Evolutionary conservation across 2,888 invertebrate species (phyloP).

Genomic region (Lordiphosa andalusiaca): DNA sequence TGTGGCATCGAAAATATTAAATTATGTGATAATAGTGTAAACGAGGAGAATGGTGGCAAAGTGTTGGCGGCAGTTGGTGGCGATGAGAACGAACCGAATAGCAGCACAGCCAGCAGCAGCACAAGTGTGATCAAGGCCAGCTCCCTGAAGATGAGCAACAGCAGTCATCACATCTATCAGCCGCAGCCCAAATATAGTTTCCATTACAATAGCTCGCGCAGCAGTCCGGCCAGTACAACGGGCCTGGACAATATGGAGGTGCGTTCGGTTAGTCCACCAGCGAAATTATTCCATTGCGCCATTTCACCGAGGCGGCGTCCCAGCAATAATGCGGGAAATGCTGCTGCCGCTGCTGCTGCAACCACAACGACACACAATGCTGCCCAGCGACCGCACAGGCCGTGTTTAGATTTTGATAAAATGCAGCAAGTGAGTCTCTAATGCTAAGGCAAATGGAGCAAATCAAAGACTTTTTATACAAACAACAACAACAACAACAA

Average conservation of each 20-base stretch:
- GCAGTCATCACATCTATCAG: constrained; percentile 79
- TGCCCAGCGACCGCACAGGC: constrained; percentile 86
- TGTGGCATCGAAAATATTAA: constrained; percentile 81
- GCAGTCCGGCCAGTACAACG: constrained; percentile 79
- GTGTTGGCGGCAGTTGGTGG: constrained; percentile 25
- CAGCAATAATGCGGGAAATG: constrained; percentile 47
- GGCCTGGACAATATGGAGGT: constrained; percentile 78
- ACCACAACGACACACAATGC: constrained; percentile 34
- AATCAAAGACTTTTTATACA: constrained; percentile 72
- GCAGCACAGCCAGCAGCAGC: constrained; percentile 2
- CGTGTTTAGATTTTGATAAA: constrained; percentile 97
- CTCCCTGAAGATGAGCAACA: constrained; percentile 78
- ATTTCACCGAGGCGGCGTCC: constrained; percentile 83
- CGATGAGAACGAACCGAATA: constrained; percentile 64
- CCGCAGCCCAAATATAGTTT: constrained; percentile 79
- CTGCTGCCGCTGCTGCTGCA: constrained; percentile 13
- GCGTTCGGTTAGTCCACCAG: constrained; percentile 81
- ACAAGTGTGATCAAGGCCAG: constrained; percentile 68
- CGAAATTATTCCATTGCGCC: constrained; percentile 83
- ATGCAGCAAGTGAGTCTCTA: constrained; percentile 92
- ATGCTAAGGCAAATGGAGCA: constrained; percentile 62
- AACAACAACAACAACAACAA: constrained; percentile 32
- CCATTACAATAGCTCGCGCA: constrained; percentile 79
- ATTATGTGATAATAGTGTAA: constrained; percentile 81
- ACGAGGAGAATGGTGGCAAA: constrained; percentile 76